A percentile compares a stretch with the other conserved stretches of the same genome.
phyloP scores from a whole-genome alignment of 2,797 vertebrate genomes.

The Acanthopagrus latus region DNA sequence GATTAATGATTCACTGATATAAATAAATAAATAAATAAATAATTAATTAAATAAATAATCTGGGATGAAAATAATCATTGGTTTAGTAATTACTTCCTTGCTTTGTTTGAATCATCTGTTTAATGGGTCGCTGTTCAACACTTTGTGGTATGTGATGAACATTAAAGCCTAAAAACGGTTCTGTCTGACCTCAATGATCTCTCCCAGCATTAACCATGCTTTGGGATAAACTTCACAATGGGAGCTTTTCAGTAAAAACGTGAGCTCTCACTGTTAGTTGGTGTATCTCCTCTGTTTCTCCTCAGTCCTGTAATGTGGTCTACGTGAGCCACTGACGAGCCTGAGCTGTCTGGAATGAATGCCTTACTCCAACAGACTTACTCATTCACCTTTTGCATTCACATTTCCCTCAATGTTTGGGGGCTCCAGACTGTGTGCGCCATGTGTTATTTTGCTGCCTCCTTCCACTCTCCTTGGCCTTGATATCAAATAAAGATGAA shows the following conservation, averaged over 20 bases:
- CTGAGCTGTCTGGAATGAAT: background rate
- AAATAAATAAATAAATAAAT: too few species aligned
- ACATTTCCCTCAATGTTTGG: background rate
- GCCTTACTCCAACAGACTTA: background rate
- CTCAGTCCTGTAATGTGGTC: conserved; percentile 34
- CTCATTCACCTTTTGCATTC: conserved; percentile 10
- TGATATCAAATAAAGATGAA: conserved; percentile 81
- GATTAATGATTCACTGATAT: too few species aligned
- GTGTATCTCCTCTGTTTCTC: background rate
- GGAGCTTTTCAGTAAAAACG: conserved; percentile 16
- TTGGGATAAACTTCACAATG: background rate
- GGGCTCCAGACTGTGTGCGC: conserved; percentile 3
- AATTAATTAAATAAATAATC: too few species aligned
- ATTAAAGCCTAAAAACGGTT: too few species aligned
- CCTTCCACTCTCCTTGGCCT: conserved; percentile 42
- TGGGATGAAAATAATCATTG: too few species aligned
- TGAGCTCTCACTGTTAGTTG: background rate
- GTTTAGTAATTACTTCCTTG: too few species aligned
- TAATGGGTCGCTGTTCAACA: too few species aligned
- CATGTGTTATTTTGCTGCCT: background rate
- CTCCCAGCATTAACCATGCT: background rate
- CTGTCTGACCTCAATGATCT: conserved; percentile 1
- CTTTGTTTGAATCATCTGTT: too few species aligned
- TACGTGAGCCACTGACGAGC: conserved; percentile 7
- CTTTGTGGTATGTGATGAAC: too few species aligned